phyloP scores from a whole-genome alignment of 2,797 vertebrate genomes.

The Ficedula albicollis region DNA sequence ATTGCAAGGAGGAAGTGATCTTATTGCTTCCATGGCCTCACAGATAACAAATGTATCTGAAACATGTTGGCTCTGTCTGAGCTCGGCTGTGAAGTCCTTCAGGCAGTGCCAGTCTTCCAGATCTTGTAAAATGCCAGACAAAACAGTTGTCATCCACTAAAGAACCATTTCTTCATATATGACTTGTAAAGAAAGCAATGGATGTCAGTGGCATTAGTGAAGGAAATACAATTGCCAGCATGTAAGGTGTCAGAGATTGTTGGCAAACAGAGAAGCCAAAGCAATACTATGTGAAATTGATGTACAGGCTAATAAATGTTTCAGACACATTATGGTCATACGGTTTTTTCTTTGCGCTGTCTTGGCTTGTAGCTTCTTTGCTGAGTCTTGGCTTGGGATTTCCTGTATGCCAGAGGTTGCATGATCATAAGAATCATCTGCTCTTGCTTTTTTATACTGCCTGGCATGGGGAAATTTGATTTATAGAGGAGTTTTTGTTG shows the following conservation, averaged over 20 bases:
- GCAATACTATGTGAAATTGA: neutral
- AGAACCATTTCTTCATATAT: neutral
- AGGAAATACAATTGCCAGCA: neutral
- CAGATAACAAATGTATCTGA: neutral
- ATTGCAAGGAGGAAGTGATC: conserved; percentile 1
- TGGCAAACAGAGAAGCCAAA: neutral
- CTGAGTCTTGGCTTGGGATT: neutral
- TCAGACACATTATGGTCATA: neutral
- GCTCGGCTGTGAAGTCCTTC: neutral
- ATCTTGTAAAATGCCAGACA: neutral
- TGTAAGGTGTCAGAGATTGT: neutral
- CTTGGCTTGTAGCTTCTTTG: neutral
- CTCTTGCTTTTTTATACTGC: neutral
- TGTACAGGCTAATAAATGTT: neutral
- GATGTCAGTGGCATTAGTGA: neutral
- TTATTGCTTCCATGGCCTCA: neutral
- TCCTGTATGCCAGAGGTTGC: neutral
- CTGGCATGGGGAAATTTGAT: neutral
- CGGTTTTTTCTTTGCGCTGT: neutral
- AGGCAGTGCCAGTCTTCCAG: neutral
- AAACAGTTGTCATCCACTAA: neutral
- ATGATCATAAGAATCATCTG: neutral
- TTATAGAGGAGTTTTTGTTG: neutral
- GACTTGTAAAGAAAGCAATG: neutral
- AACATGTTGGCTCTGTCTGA: neutral